Evolutionary conservation across 2,113 vertebrate species (phyloP).

Genomic region (Gymnogyps californianus): DNA sequence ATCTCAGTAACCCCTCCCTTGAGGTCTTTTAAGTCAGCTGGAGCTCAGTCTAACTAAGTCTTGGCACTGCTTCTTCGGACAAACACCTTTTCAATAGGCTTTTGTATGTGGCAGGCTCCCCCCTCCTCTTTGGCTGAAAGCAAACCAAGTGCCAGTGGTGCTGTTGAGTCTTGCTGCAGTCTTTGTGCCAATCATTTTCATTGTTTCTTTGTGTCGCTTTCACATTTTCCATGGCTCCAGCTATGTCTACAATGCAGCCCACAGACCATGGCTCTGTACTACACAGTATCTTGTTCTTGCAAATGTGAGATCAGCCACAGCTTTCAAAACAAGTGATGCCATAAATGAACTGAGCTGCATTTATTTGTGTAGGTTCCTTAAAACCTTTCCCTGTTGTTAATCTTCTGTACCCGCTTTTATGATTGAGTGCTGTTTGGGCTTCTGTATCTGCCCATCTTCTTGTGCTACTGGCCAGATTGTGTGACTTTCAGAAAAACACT

Average conservation of each 20-base stretch:
- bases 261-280: conserved; percentile 21
- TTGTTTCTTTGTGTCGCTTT: conserved; percentile 45
- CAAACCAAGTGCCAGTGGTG: conserved; percentile 1
- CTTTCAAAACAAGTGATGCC: conserved; percentile 57
- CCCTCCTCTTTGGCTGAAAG: conserved; percentile 25
- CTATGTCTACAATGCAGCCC: conserved; percentile 55
- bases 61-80: conserved; percentile 9
- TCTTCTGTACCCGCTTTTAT: background rate
- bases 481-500: background rate
- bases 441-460: background rate
- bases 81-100: conserved; percentile 63
- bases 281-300: conserved; percentile 22
- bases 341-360: conserved; percentile 29
- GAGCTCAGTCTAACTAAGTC: background rate
- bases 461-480: background rate
- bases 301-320: conserved; percentile 43
- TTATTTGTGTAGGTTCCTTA: background rate
- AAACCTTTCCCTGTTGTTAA: background rate
- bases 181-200: conserved; percentile 42
- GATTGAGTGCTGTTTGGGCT: background rate
- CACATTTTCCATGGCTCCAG: conserved; percentile 44
- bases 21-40: conserved; percentile 21
- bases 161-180: conserved; percentile 22
- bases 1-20: background rate
- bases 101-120: conserved; percentile 45